Percentiles rank a stretch among this genome's conserved stretches.
Conservation (phyloP, 1,140 invertebrate genomes). For the Zaprionus tsacasi region DNA sequence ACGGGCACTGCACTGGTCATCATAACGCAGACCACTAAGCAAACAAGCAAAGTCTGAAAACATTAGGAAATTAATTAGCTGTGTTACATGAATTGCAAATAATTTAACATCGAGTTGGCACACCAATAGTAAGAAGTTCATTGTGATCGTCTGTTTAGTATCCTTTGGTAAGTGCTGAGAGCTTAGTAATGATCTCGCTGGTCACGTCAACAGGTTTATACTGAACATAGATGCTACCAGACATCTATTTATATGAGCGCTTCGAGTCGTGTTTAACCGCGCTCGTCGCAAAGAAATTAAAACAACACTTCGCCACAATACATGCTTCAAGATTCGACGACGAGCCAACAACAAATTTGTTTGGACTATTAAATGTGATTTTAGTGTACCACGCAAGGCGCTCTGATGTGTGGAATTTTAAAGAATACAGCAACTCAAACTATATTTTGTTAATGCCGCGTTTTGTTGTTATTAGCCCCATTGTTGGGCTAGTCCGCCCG, state of each 20-base stretch:
- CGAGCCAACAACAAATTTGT: constrained; percentile 67
- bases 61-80: constrained; percentile 24
- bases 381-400: constrained; percentile 66
- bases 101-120: constrained; percentile 26
- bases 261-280: constrained; percentile 35
- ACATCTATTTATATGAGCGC: constrained; percentile 68
- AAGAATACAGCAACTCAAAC: constrained; percentile 42
- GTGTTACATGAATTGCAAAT: constrained; percentile 9
- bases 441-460: constrained; percentile 36
- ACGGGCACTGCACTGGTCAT: constrained; percentile 67
- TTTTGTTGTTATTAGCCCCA: constrained; percentile 57
- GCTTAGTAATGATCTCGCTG: constrained; percentile 58
- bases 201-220: constrained; percentile 65
- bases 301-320: constrained; percentile 61
- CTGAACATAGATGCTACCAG: constrained; percentile 57
- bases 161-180: constrained; percentile 11
- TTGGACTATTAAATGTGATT: constrained; percentile 80
- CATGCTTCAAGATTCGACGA: constrained; percentile 32
- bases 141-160: constrained; percentile 42
- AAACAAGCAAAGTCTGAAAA: constrained; percentile 71
- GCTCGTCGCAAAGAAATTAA: constrained; percentile 68
- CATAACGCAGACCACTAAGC: constrained; percentile 66
- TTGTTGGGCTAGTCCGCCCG: constrained; percentile 42
- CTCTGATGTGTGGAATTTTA: constrained; percentile 41
- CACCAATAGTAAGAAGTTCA: constrained; percentile 80